Evolutionary conservation across 64 coral and sea anemone species (phyloP).

Genomic region (Cladopsammia gracilis): DNA sequence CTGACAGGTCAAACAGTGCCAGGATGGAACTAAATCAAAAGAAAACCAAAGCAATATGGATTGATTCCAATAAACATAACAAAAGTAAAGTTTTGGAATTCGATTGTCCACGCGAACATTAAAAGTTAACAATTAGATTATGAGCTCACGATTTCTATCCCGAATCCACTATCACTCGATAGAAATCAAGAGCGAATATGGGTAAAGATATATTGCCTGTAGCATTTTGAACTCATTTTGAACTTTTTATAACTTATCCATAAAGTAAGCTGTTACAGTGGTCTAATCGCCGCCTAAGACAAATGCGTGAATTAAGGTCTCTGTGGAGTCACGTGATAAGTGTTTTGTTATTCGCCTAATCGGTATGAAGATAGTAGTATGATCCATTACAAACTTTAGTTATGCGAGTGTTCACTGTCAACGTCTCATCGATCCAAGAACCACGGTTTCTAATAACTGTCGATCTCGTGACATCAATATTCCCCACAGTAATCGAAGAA

Average conservation of each 20-base stretch:
- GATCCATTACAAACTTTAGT: not conserved
- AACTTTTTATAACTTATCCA: not conserved
- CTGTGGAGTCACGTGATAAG: not conserved
- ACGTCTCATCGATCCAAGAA: not conserved
- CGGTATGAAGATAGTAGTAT: not conserved
- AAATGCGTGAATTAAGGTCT: not conserved
- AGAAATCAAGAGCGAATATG: too few species aligned
- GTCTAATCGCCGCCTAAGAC: not conserved
- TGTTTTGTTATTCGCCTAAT: slow-evolving; percentile 12
- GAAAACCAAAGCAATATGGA: too few species aligned
- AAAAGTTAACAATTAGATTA: too few species aligned
- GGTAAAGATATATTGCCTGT: not conserved
- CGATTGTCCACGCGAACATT: too few species aligned
- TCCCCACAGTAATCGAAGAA: not conserved
- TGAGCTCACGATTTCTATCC: too few species aligned
- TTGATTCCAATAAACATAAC: too few species aligned
- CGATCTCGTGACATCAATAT: not conserved
- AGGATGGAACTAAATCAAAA: too few species aligned
- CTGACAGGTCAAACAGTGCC: too few species aligned
- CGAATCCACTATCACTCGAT: too few species aligned
- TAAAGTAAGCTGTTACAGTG: slow-evolving; percentile 5
- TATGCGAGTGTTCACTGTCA: not conserved
- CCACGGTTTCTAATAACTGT: not conserved
- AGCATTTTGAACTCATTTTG: not conserved
- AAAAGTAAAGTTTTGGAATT: too few species aligned